A percentile compares a stretch with the other conserved stretches of the same genome.
Conservation (phyloP, 2,113 vertebrate species). For the Hydrochoerus hydrochaeris region DNA sequence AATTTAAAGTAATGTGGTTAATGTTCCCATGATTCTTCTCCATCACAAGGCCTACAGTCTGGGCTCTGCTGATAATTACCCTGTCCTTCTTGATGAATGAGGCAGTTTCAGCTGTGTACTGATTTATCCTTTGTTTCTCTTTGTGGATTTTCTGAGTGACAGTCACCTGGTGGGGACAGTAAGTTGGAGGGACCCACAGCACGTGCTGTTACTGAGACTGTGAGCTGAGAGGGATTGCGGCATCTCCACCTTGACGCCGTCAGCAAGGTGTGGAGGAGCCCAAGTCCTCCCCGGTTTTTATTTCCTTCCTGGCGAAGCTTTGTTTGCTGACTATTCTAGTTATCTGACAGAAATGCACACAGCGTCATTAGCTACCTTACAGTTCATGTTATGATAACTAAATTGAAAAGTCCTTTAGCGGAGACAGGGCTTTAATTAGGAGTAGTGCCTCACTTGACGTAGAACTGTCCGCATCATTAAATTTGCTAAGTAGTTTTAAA, state of each 20-base stretch:
- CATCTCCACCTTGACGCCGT: not conserved
- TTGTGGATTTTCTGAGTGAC: conserved; percentile 37
- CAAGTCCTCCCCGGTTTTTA: conserved; percentile 44
- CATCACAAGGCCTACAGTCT: conserved; percentile 42
- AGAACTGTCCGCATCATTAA: conserved; percentile 1
- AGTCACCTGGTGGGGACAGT: not conserved
- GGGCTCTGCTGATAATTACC: conserved; percentile 64
- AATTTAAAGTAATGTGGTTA: conserved; percentile 69
- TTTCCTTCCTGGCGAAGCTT: conserved; percentile 42
- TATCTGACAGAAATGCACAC: not conserved
- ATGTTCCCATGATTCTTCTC: conserved; percentile 64
- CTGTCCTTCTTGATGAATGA: conserved; percentile 72
- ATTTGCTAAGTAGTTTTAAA: conserved; percentile 36
- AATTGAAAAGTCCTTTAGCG: conserved; percentile 63
- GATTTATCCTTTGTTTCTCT: conserved; percentile 57
- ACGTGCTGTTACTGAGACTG: not conserved
- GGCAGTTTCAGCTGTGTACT: conserved; percentile 31
- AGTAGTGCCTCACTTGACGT: not conserved
- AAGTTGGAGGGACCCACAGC: not conserved
- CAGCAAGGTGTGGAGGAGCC: conserved; percentile 5
- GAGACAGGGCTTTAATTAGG: conserved; percentile 64
- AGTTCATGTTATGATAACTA: conserved; percentile 63
- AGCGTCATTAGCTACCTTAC: conserved; percentile 17
- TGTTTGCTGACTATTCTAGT: conserved; percentile 38
- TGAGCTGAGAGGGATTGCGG: not conserved